Evolutionary conservation across 2,888 invertebrate species (phyloP).

Genomic region (Penaeus monodon): DNA sequence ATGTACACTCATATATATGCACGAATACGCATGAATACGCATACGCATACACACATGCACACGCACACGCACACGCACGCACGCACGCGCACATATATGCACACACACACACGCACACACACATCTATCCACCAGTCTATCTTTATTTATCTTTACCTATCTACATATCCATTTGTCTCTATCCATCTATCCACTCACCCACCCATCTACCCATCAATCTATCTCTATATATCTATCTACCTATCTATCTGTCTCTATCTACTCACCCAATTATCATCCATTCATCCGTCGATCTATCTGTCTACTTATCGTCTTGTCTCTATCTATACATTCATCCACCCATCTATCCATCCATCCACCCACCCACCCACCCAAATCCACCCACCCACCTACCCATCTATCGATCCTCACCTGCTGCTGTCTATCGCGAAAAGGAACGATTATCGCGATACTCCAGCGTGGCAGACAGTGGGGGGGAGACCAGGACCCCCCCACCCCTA

Average conservation of each 20-base stretch:
- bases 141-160: background rate
- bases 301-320: no score
- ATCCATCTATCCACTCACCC: background rate
- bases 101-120: background rate
- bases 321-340: no score
- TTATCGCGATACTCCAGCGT: conserved; percentile 70
- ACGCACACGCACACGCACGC: background rate
- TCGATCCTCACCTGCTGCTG: conserved; percentile 68
- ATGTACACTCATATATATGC: background rate
- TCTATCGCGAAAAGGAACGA: conserved; percentile 71
- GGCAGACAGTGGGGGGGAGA: conserved; percentile 22
- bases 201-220: no score
- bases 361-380: no score
- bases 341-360: no score
- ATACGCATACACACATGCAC: background rate
- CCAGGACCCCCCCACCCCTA: conserved; percentile 11
- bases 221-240: no score
- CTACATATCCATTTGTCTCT: background rate
- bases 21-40: background rate
- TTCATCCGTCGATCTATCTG: no score
- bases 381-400: no score
- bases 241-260: no score
- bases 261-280: no score
- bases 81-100: background rate
- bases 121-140: background rate